These are phyloP conservation scores for Lutjanus erythropterus DNA, from an alignment of 2,113 vertebrate species.

Conservation along the genomic window DNA sequence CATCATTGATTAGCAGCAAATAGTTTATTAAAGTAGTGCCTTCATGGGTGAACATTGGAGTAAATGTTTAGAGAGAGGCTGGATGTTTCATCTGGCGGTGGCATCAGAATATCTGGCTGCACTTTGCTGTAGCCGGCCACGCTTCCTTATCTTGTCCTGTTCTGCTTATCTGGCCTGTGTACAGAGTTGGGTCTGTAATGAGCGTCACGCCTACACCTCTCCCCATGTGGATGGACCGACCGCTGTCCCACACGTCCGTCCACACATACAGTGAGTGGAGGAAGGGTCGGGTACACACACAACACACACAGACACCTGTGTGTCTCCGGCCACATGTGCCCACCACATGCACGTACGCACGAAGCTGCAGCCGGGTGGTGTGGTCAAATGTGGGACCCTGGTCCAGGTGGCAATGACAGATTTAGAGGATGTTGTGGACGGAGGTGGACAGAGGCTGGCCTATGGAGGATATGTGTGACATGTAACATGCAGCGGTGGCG, in stretches of 20 bases:
- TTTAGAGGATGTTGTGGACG: conserved; percentile 98
- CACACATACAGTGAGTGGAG: conserved; percentile 53
- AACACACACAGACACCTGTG: conserved; percentile 59
- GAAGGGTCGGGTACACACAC: conserved; percentile 29
- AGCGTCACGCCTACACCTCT: conserved; percentile 77
- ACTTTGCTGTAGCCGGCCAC: conserved; percentile 60
- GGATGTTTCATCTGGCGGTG: conserved; percentile 51
- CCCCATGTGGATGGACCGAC: conserved; percentile 84
- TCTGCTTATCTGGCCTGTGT: conserved; percentile 85
- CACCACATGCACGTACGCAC: conserved; percentile 41
- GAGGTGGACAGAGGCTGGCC: conserved; percentile 92
- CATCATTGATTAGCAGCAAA: conserved; percentile 2
- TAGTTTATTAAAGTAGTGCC: conserved; percentile 4
- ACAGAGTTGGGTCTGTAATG: conserved; percentile 77
- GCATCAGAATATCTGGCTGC: conserved; percentile 72
- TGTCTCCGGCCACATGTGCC: conserved; percentile 52
- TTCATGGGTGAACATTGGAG: conserved; percentile 36
- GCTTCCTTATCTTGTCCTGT: conserved; percentile 85
- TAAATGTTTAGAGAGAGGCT: conserved; percentile 37
- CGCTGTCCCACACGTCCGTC: conserved; percentile 87
- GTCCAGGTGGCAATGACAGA: conserved; percentile 95
- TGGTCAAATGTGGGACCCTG: conserved; percentile 89
- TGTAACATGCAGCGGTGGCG: conserved; percentile 89
- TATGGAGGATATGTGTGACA: conserved; percentile 94
- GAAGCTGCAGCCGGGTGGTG: conserved; percentile 69